Percentiles rank a stretch among this genome's conserved stretches.
Conservation (phyloP, 2,113 vertebrate genomes). For the Prionailurus bengalensis region DNA sequence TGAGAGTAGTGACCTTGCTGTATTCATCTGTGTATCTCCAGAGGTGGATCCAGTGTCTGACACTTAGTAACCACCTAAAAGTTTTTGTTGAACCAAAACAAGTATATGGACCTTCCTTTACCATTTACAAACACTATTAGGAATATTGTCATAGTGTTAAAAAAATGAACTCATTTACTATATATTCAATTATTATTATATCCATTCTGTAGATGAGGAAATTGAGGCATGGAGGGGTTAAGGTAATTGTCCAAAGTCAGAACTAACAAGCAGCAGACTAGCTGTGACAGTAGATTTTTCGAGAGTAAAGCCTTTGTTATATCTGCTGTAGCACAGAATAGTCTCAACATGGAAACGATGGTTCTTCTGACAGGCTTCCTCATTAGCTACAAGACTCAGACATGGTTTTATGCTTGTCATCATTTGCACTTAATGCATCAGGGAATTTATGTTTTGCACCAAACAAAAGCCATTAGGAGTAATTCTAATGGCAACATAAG, state of each 20-base stretch:
- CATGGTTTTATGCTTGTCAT: slow-evolving; percentile 11
- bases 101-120: not conserved
- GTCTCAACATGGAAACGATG: not conserved
- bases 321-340: not conserved
- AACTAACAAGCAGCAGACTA: not conserved
- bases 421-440: slow-evolving; percentile 39
- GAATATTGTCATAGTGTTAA: not conserved
- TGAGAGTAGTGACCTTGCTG: not conserved
- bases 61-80: not conserved
- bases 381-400: slow-evolving; percentile 40
- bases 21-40: not conserved
- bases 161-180: not conserved
- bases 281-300: not conserved
- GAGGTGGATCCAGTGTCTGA: not conserved
- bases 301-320: not conserved
- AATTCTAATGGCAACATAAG: not conserved
- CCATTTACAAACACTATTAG: not conserved
- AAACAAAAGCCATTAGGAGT: not conserved
- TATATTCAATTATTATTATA: not conserved
- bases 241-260: not conserved
- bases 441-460: slow-evolving; percentile 16
- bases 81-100: not conserved
- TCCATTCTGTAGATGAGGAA: not conserved
- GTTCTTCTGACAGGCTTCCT: slow-evolving; percentile 50
- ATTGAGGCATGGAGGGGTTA: not conserved